These are phyloP conservation scores for Sminthopsis crassicaudata DNA, from an alignment of 2,113 vertebrate genomes.

Conservation along the genomic window DNA sequence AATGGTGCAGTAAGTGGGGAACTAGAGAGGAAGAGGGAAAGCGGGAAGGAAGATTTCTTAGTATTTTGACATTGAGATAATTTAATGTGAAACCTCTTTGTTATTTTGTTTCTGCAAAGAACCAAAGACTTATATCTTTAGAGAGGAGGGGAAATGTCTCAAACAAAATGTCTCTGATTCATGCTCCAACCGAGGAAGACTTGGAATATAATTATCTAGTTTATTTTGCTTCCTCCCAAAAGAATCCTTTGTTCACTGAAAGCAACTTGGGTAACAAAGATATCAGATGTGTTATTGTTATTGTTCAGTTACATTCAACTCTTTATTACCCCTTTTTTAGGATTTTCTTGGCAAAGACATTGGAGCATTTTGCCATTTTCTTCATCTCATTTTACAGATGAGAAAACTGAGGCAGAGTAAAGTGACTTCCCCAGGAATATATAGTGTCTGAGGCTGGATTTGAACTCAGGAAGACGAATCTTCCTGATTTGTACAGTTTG, in stretches of 20 bases:
- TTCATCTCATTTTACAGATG: neutral
- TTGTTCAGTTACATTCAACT: neutral
- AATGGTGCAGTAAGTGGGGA: neutral
- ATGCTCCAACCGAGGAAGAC: neutral
- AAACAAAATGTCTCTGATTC: neutral
- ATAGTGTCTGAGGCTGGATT: neutral
- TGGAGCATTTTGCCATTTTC: neutral
- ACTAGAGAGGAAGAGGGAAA: neutral
- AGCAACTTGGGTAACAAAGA: neutral
- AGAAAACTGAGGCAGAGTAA: neutral
- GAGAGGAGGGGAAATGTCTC: neutral
- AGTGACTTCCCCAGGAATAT: neutral
- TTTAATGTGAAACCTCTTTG: neutral
- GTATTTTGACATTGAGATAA: neutral
- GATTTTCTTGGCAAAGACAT: neutral
- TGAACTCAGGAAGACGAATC: neutral
- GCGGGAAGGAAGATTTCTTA: neutral
- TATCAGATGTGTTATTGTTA: neutral
- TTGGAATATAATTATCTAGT: neutral
- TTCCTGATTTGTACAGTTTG: neutral
- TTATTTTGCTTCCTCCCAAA: neutral
- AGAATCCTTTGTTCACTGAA: neutral
- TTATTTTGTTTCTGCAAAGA: neutral
- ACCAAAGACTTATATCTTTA: neutral
- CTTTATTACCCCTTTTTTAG: neutral